Conservation (phyloP, 2,888 invertebrate genomes). For the Nemoura dubitans region DNA sequence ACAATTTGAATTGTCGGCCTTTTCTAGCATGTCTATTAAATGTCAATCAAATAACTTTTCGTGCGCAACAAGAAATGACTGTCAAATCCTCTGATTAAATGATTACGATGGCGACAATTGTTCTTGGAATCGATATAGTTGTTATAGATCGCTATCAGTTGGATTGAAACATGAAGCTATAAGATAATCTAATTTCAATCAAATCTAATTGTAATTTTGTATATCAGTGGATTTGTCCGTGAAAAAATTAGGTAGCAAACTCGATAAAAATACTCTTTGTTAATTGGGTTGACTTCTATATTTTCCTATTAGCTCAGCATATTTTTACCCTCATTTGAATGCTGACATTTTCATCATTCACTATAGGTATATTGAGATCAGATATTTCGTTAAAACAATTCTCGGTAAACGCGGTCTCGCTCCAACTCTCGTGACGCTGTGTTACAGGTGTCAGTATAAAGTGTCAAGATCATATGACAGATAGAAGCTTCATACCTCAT, state of each 20-base stretch:
- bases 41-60: background rate
- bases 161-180: background rate
- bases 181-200: background rate
- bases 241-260: background rate
- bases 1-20: background rate
- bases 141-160: too few relatives aligned
- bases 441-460: slow-evolving; percentile 36
- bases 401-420: background rate
- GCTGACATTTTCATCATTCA: background rate
- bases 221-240: background rate
- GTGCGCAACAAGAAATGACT: background rate
- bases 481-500: slow-evolving; percentile 28
- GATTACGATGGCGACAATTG: background rate
- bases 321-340: background rate
- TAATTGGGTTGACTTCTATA: background rate
- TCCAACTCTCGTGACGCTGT: background rate
- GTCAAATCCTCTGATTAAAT: background rate
- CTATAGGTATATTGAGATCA: background rate
- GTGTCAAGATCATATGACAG: slow-evolving; percentile 32
- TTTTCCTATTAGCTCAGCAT: background rate
- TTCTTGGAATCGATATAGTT: background rate
- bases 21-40: background rate
- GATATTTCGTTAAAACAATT: background rate
- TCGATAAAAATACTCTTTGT: background rate
- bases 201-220: background rate